Evolutionary conservation across 2,113 vertebrate genomes (phyloP).

Genomic region (Eretmochelys imbricata): DNA sequence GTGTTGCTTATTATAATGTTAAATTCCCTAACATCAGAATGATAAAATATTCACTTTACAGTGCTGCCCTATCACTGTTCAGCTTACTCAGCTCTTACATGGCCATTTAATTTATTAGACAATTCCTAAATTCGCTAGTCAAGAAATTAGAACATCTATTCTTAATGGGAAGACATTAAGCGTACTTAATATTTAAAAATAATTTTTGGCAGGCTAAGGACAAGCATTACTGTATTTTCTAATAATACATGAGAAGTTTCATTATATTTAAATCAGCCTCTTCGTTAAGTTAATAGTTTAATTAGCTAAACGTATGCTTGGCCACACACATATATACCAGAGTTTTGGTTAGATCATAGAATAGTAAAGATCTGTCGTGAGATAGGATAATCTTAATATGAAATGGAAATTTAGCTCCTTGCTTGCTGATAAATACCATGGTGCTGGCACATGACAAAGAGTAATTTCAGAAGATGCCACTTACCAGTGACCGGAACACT

Average conservation of each 20-base stretch:
- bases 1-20: not conserved
- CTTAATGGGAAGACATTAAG: not conserved
- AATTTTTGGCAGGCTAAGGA: not conserved
- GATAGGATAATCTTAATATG: not conserved
- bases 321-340: not conserved
- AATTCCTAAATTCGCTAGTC: slow-evolving; percentile 26
- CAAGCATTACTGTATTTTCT: not conserved
- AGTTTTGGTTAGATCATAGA: not conserved
- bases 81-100: slow-evolving; percentile 4
- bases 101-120: not conserved
- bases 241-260: not conserved
- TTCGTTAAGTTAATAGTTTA: not conserved
- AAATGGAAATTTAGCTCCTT: not conserved
- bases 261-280: not conserved
- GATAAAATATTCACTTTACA: not conserved
- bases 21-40: not conserved
- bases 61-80: not conserved
- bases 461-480: slow-evolving; percentile 33
- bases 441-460: slow-evolving; percentile 4
- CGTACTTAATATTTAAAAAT: not conserved
- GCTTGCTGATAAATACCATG: slow-evolving; percentile 22
- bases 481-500: slow-evolving; percentile 46
- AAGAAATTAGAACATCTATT: not conserved
- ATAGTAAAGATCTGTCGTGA: not conserved
- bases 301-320: not conserved